These are phyloP conservation scores for Sebastes cheni DNA, from an alignment of 2,797 vertebrate genomes.

Conservation along the genomic window DNA sequence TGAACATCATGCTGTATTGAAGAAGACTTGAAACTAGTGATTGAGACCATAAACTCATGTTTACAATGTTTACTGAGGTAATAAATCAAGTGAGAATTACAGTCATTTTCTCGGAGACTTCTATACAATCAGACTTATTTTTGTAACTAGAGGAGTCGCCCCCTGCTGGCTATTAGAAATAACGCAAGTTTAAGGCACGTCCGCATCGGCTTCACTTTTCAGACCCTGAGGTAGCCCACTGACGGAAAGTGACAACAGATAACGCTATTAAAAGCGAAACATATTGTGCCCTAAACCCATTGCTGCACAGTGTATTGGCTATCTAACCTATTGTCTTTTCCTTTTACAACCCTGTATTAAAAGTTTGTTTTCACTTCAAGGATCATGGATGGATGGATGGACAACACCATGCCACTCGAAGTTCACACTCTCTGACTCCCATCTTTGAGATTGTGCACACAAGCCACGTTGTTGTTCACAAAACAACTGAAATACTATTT, in stretches of 20 bases:
- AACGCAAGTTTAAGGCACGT: too few species aligned
- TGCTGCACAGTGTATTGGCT: neutral
- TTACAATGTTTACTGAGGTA: fast-evolving
- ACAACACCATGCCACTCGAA: neutral
- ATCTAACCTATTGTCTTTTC: neutral
- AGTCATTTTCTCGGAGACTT: fast-evolving
- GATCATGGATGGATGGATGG: too few species aligned
- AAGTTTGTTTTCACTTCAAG: neutral
- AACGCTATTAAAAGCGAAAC: neutral
- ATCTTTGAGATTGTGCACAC: neutral
- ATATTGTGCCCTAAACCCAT: neutral
- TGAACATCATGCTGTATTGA: too few species aligned
- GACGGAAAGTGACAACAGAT: neutral
- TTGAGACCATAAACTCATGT: too few species aligned
- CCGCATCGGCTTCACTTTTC: too few species aligned
- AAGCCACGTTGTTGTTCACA: neutral
- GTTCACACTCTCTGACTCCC: neutral
- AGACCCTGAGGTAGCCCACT: too few species aligned
- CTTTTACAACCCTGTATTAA: neutral
- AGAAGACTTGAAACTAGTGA: too few species aligned
- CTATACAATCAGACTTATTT: too few species aligned
- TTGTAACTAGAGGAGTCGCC: fast-evolving
- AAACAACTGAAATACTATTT: neutral
- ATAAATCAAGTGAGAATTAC: fast-evolving
- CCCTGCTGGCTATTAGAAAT: too few species aligned